These are phyloP conservation scores for Spatula clypeata DNA, from an alignment of 2,797 vertebrate species.

Conservation along the genomic window DNA sequence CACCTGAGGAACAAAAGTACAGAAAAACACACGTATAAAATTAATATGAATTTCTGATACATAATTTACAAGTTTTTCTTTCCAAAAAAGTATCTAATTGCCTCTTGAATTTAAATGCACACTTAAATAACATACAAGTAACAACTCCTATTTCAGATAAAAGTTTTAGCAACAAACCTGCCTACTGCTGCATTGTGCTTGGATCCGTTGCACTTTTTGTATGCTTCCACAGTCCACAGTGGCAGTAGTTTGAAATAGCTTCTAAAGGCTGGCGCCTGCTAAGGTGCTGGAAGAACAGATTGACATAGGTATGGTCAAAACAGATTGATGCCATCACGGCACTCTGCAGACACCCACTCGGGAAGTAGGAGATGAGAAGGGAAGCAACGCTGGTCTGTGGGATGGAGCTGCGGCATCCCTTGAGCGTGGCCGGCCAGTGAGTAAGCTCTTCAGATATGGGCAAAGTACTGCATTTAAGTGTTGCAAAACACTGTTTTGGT, in stretches of 20 bases:
- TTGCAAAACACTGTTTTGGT: neutral
- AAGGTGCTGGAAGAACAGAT: neutral
- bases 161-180: neutral
- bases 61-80: neutral
- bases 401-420: neutral
- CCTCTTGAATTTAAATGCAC: neutral
- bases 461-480: neutral
- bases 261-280: neutral
- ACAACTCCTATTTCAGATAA: neutral
- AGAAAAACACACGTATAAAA: neutral
- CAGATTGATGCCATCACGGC: neutral
- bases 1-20: neutral
- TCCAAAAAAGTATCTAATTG: neutral
- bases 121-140: neutral
- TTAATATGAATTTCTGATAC: neutral
- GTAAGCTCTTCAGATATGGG: neutral
- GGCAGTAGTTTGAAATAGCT: rapidly evolving
- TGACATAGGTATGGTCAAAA: neutral
- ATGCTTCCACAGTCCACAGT: rapidly evolving
- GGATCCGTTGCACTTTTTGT: rapidly evolving
- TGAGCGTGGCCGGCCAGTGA: neutral
- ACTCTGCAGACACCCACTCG: neutral
- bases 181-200: rapidly evolving
- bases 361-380: neutral
- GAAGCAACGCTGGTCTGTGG: neutral